phyloP scores from a whole-genome alignment of 2,888 invertebrate genomes.

The Pandemis corylana region DNA sequence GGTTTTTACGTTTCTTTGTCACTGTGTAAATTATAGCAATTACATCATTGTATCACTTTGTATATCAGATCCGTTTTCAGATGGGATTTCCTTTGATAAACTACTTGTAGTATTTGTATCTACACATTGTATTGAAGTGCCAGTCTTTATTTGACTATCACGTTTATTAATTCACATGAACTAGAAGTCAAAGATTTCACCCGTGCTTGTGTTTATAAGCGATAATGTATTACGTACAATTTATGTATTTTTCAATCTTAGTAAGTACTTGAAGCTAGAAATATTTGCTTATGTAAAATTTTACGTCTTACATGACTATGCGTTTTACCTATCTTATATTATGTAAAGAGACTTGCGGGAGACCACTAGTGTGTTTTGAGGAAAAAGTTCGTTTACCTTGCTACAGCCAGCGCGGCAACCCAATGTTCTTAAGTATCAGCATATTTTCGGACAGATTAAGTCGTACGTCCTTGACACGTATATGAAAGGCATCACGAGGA shows the following conservation, averaged over 20 bases:
- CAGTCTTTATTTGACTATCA: background rate
- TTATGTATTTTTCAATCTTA: conserved; percentile 1
- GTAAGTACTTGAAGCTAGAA: background rate
- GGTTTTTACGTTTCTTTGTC: conserved; percentile 42
- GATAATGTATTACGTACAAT: background rate
- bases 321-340: conserved; percentile 1
- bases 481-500: conserved; percentile 33
- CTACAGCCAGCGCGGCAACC: conserved; percentile 17
- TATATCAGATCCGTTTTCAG: conserved; percentile 63
- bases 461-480: conserved; percentile 39
- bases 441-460: conserved; percentile 34
- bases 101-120: conserved; percentile 48
- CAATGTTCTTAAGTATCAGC: conserved; percentile 28
- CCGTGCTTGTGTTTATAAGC: background rate
- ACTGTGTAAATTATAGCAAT: conserved; percentile 43
- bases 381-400: conserved; percentile 42
- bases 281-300: background rate
- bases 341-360: conserved; percentile 18
- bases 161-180: background rate
- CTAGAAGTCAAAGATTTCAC: background rate
- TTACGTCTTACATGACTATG: background rate
- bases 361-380: conserved; percentile 22
- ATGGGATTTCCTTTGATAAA: conserved; percentile 61
- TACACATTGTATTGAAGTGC: conserved; percentile 26
- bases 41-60: conserved; percentile 59